A percentile compares a stretch with the other conserved stretches of the same genome.
Evolutionary conservation across 1,140 invertebrate species (phyloP).

Genomic region (Tyrophagus putrescentiae): DNA sequence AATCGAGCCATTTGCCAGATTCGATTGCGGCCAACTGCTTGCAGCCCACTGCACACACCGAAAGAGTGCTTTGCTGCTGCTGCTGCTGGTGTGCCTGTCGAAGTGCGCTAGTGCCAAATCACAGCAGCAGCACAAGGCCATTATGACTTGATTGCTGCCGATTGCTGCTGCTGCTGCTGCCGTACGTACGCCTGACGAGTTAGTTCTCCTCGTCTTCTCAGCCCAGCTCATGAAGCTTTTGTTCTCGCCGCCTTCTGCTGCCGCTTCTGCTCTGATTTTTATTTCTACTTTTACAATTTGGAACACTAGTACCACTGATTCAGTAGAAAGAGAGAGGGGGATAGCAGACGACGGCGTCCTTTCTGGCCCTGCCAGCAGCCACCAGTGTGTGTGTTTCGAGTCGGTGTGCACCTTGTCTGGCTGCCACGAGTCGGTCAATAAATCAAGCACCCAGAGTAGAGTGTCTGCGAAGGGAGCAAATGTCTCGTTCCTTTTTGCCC

Average conservation of each 20-base stretch:
- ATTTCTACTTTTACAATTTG: no score
- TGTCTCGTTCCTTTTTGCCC: neutral
- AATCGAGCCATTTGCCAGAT: constrained; percentile 13
- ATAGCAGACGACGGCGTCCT: no score
- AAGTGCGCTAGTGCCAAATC: no score
- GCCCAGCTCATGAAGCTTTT: neutral
- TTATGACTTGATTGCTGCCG: constrained; percentile 7
- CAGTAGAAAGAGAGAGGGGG: no score
- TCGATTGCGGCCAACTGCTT: constrained; percentile 10
- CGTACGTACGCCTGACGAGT: no score
- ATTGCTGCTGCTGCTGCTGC: neutral
- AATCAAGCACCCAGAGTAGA: neutral
- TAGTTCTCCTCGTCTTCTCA: neutral
- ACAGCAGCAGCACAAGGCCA: no score
- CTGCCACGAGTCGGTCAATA: neutral
- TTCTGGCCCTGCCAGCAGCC: no score
- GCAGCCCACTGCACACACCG: neutral
- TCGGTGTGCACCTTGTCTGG: neutral
- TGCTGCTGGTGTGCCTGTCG: no score
- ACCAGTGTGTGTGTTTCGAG: no score
- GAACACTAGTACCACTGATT: no score
- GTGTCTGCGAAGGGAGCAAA: neutral
- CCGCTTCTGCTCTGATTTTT: neutral
- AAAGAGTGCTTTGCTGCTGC: neutral
- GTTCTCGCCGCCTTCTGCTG: neutral